phyloP scores from a whole-genome alignment of 1,140 invertebrate genomes.

The Pentalonia nigronervosa region DNA sequence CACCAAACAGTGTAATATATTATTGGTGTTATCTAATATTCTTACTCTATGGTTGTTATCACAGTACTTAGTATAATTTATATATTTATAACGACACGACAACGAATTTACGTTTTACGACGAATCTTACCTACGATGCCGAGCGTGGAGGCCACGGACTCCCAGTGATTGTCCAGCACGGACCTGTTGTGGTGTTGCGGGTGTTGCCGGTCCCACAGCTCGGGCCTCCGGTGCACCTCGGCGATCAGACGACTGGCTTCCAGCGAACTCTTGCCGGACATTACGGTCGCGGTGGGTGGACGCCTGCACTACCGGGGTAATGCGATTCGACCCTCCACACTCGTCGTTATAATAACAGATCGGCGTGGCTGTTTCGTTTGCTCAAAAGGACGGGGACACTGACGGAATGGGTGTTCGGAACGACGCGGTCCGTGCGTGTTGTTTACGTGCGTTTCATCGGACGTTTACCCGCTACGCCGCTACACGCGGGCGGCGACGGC shows the following conservation, averaged over 20 bases:
- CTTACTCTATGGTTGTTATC: too few species aligned
- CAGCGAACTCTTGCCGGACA: slow-evolving; percentile 16
- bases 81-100: background rate
- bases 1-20: too few species aligned
- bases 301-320: background rate
- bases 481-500: slow-evolving; percentile 26
- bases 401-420: background rate
- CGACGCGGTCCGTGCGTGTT: background rate
- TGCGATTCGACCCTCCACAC: background rate
- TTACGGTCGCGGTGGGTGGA: background rate
- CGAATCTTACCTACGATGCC: background rate
- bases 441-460: slow-evolving; percentile 24
- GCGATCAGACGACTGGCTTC: background rate
- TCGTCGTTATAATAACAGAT: background rate
- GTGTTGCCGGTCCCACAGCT: slow-evolving; percentile 40
- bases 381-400: background rate
- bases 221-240: slow-evolving; percentile 1
- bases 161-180: slow-evolving; percentile 39
- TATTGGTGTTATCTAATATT: too few species aligned
- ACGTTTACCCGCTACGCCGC: slow-evolving; percentile 51
- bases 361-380: background rate
- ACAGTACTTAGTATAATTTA: background rate
- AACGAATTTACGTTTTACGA: too few species aligned
- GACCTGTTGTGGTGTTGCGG: slow-evolving; percentile 45
- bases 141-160: background rate